Conservation (phyloP, 2,888 invertebrate genomes). For the Blastobasis lacticolella region DNA sequence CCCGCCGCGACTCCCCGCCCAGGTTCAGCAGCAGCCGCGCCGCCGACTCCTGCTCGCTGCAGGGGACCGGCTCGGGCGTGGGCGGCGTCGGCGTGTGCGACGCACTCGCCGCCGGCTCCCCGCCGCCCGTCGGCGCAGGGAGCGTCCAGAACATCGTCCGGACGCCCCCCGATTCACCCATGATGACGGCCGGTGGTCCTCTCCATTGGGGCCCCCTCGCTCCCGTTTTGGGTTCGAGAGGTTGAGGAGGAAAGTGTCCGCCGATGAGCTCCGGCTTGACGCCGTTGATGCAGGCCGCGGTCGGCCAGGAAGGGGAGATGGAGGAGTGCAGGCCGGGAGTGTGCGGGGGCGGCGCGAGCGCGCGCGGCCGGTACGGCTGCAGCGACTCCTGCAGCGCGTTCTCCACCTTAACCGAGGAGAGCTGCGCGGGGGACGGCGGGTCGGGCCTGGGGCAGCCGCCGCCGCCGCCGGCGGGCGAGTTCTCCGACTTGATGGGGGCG, state of each 20-base stretch:
- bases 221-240: slow-evolving; percentile 52
- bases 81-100: slow-evolving; percentile 74
- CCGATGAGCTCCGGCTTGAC: slow-evolving; percentile 89
- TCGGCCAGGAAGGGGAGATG: slow-evolving; percentile 70
- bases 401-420: slow-evolving; percentile 68
- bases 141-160: slow-evolving; percentile 80
- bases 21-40: slow-evolving; percentile 83
- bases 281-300: slow-evolving; percentile 81
- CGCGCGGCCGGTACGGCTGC: slow-evolving; percentile 53
- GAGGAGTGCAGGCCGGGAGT: slow-evolving; percentile 46
- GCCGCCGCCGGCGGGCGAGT: slow-evolving; percentile 26
- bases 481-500: slow-evolving; percentile 46
- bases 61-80: slow-evolving; percentile 63
- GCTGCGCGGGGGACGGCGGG: slow-evolving; percentile 36
- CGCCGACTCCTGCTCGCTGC: slow-evolving; percentile 75
- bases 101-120: slow-evolving; percentile 62
- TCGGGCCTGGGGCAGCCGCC: slow-evolving; percentile 35
- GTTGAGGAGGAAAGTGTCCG: slow-evolving; percentile 68
- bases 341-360: slow-evolving; percentile 53
- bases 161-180: slow-evolving; percentile 94
- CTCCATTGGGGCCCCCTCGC: slow-evolving; percentile 64
- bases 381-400: slow-evolving; percentile 39
- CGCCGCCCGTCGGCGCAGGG: slow-evolving; percentile 71
- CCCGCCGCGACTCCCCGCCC: slow-evolving; percentile 80
- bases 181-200: slow-evolving; percentile 90